Evolutionary conservation across 2,113 vertebrate species (phyloP).

Genomic region (Struthidea cinerea): DNA sequence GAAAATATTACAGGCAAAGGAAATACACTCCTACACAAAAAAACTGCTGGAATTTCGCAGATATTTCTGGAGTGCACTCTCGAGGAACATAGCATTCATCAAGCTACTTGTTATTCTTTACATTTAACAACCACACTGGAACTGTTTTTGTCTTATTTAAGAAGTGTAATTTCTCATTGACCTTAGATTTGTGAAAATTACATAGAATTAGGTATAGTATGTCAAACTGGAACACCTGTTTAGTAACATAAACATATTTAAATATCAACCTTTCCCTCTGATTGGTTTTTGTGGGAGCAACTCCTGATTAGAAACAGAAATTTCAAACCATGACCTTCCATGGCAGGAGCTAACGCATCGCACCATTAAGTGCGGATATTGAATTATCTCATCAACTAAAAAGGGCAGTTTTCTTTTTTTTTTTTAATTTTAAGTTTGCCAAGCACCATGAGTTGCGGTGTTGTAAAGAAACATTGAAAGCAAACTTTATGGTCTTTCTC

Average conservation of each 20-base stretch:
- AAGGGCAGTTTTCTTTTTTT: neutral
- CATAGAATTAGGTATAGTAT: constrained; percentile 51
- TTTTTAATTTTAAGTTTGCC: neutral
- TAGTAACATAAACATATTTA: constrained; percentile 73
- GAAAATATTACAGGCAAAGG: neutral
- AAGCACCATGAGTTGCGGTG: neutral
- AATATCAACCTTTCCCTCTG: constrained; percentile 73
- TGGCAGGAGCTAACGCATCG: constrained; percentile 23
- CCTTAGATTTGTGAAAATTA: constrained; percentile 66
- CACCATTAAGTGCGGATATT: constrained; percentile 8
- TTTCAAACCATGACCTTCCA: constrained; percentile 66
- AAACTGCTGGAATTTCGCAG: neutral
- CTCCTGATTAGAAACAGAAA: constrained; percentile 68
- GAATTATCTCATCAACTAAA: constrained; percentile 45
- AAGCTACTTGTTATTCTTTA: constrained; percentile 8
- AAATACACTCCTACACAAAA: neutral
- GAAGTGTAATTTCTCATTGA: constrained; percentile 53
- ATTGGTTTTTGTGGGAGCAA: constrained; percentile 68
- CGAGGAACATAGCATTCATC: neutral
- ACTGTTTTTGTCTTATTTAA: constrained; percentile 24
- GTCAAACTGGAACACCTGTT: constrained; percentile 70
- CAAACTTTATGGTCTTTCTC: neutral
- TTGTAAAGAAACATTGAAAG: neutral
- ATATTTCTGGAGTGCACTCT: neutral
- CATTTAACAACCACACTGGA: neutral